phyloP scores from a whole-genome alignment of 1,140 invertebrate species.

The Dendrolimus punctatus region DNA sequence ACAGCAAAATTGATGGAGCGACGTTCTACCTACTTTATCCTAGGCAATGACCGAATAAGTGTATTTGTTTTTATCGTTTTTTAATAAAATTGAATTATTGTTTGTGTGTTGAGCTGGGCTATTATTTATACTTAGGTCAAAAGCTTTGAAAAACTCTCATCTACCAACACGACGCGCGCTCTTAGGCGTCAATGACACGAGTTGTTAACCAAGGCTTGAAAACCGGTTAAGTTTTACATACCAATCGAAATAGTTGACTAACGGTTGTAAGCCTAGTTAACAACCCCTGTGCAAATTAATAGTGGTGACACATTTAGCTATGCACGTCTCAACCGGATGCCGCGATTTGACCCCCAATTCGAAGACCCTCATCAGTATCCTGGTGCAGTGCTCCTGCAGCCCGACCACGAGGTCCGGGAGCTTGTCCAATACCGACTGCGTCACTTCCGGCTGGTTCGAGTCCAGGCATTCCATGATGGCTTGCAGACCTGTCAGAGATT shows the following conservation, averaged over 20 bases:
- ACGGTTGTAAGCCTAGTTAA: slow-evolving; percentile 36
- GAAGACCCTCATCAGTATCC: slow-evolving; percentile 87
- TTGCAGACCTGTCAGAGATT: slow-evolving; percentile 68
- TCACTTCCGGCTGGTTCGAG: slow-evolving; percentile 83
- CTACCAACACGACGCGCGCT: no score
- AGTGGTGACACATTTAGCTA: slow-evolving; percentile 84
- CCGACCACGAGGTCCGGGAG: slow-evolving; percentile 87
- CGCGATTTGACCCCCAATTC: slow-evolving; percentile 85
- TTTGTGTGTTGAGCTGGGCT: no score
- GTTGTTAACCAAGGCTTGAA: no score
- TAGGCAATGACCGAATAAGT: no score
- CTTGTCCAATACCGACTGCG: slow-evolving; percentile 84
- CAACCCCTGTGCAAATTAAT: slow-evolving; percentile 88
- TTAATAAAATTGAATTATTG: no score
- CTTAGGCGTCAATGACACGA: no score
- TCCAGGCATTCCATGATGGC: slow-evolving; percentile 87
- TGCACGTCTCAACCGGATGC: slow-evolving; percentile 83
- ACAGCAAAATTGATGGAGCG: no score
- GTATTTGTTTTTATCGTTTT: no score
- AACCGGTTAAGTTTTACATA: neutral
- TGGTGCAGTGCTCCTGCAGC: slow-evolving; percentile 87
- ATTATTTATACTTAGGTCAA: no score
- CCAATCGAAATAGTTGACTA: neutral
- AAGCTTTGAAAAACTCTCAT: no score
- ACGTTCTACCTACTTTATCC: no score